Evolutionary conservation across 1,140 invertebrate species (phyloP).

Genomic region (Brachystomella parvula): DNA sequence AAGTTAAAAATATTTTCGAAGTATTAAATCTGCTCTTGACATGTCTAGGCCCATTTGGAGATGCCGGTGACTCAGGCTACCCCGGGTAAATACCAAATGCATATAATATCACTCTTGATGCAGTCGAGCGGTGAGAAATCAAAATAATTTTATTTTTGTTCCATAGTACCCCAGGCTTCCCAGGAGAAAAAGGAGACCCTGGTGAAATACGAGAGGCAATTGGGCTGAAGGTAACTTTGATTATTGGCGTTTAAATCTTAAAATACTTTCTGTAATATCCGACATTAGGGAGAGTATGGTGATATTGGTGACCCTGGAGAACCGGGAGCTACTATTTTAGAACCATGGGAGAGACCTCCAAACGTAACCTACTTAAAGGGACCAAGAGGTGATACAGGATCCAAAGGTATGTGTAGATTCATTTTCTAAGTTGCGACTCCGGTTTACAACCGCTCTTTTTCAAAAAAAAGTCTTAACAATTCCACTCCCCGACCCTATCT

Average conservation of each 20-base stretch:
- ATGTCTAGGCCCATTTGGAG: slow-evolving; percentile 7
- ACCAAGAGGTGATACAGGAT: slow-evolving; percentile 32
- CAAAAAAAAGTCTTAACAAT: not conserved
- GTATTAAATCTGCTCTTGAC: not conserved
- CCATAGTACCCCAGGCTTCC: not conserved
- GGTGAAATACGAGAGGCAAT: slow-evolving; percentile 14
- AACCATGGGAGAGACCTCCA: slow-evolving; percentile 1
- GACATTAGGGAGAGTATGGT: slow-evolving; percentile 24
- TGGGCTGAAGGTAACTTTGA: not conserved
- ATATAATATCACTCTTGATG: not conserved
- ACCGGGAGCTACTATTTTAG: slow-evolving; percentile 20
- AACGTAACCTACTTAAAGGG: slow-evolving; percentile 22
- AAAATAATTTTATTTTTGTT: not conserved
- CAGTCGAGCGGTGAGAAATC: not conserved
- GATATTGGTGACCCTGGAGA: slow-evolving; percentile 38
- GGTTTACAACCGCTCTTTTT: not conserved
- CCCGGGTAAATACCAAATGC: not conserved
- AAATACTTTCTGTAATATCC: not conserved
- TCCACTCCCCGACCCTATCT: not conserved
- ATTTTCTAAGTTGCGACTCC: not conserved
- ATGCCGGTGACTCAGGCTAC: slow-evolving; percentile 9
- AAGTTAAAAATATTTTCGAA: not conserved
- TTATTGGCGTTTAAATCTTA: not conserved
- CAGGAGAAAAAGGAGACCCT: slow-evolving; percentile 22
- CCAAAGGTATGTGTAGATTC: slow-evolving; percentile 25